A percentile compares a stretch with the other conserved stretches of the same genome.
Conservation (phyloP, 2,113 vertebrate species). For the Solea senegalensis region DNA sequence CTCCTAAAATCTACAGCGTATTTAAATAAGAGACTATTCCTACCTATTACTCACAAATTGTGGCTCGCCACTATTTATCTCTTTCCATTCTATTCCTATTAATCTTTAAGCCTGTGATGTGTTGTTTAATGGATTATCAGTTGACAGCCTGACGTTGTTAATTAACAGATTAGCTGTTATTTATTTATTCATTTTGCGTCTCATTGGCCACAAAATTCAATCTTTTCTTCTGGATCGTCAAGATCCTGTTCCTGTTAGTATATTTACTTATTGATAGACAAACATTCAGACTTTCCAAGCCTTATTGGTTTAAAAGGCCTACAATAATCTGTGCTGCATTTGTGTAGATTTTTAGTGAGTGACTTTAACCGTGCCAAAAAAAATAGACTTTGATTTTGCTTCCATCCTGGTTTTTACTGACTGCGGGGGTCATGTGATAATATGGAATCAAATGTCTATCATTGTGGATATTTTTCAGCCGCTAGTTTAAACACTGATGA, state of each 20-base stretch:
- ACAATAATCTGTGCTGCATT: too few relatives aligned
- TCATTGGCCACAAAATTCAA: constrained; percentile 43
- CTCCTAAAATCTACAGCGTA: neutral
- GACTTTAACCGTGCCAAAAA: too few relatives aligned
- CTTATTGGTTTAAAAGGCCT: too few relatives aligned
- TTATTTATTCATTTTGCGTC: neutral
- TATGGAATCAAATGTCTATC: constrained; percentile 8
- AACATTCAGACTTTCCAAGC: neutral
- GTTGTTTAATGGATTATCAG: constrained; percentile 53
- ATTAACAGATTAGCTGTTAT: constrained; percentile 55
- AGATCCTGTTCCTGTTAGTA: constrained; percentile 52
- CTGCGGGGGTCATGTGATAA: neutral
- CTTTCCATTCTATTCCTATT: constrained; percentile 12
- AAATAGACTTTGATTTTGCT: too few relatives aligned
- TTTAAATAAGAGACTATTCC: constrained; percentile 12
- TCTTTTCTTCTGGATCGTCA: constrained; percentile 26
- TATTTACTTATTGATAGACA: constrained; percentile 32
- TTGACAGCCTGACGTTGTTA: constrained; percentile 61
- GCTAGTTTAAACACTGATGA: constrained; percentile 40
- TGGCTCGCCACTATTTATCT: constrained; percentile 7
- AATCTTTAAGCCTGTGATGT: constrained; percentile 14
- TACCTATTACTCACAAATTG: constrained; percentile 63
- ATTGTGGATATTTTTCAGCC: constrained; percentile 22
- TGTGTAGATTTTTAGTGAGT: too few relatives aligned
- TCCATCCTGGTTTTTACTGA: neutral